Percentiles rank a stretch among this genome's conserved stretches.
Conservation (phyloP, 2,113 vertebrate species). For the Salminus brasiliensis region DNA sequence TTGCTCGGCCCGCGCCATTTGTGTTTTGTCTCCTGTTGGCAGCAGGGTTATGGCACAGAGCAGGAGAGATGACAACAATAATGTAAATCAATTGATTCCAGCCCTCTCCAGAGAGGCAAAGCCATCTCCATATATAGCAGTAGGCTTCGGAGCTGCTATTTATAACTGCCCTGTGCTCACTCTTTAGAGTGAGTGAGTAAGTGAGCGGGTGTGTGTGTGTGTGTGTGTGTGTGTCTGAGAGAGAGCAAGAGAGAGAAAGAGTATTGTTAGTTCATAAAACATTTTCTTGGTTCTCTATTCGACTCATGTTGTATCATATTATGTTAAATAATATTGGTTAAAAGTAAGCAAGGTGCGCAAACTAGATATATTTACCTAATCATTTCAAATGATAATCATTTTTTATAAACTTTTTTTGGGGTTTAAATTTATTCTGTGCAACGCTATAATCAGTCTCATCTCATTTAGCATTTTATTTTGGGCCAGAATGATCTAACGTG, state of each 20-base stretch:
- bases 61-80: constrained; percentile 44
- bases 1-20: background rate
- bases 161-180: constrained; percentile 61
- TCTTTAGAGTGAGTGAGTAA: constrained; percentile 34
- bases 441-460: no score
- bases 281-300: background rate
- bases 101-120: constrained; percentile 47
- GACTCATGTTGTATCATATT: no score
- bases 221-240: background rate
- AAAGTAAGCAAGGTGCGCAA: no score
- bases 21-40: background rate
- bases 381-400: no score
- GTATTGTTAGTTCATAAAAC: background rate
- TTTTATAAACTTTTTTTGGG: no score
- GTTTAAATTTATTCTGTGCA: no score
- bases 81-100: constrained; percentile 67
- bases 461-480: no score
- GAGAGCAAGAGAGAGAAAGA: background rate
- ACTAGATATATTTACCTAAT: no score
- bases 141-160: constrained; percentile 71
- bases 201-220: background rate
- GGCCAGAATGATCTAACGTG: no score
- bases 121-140: constrained; percentile 78
- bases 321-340: no score
- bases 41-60: background rate